Base-by-base conservation (phyloP, 2,797 vertebrate genomes). In the Miichthys miiuy region DNA sequence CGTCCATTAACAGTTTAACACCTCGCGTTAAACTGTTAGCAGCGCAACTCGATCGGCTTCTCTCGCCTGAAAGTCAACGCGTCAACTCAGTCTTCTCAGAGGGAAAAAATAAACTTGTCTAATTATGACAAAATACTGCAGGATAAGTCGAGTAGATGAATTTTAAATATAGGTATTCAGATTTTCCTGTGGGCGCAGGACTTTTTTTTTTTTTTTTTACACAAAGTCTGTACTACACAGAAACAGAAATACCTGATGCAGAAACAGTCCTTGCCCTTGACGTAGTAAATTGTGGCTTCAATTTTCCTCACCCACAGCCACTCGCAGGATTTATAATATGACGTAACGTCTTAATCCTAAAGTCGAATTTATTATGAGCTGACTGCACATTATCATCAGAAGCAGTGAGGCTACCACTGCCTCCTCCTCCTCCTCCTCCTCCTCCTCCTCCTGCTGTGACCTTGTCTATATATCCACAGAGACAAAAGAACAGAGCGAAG, bases 321-420 rank as follows among this genome's bases (percentile, higher is more conserved):
- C 68, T 73, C 62, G 41, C 44, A 72, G 69, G 74, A 56, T 85
- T 77, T 82, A 67, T 55, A 75, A 71, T 25, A 48, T 74, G 67
- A 86, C 16, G 42, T 72, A 70, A 76, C 2, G 6, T 70, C 80
- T 10, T 82, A 82, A 89, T 67, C 76, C 67, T 74, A 34, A 82
- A 86, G 70, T 82, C 75, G 81, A 68, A 87, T 81, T 55, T 85
- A 62, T 77, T 77, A 68, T 64, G 65, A 77, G 50, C 50, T 0
- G 21, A 68, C 63, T 68, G 75, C 62, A 71, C 80, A 56, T 79
- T 71, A 77, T 73, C 41, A 66, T 80, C 63, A 78, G 38, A 63
- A 52, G 69, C 58, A 41, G 52, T 3, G 12, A 41, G 46, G 41
- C 58, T 44, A 72, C 52, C 38, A 34, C 66, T 16, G 6, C 63